Percentiles rank a stretch among this genome's conserved stretches.
These are phyloP conservation scores for Ctenoplectra terminalis DNA, from an alignment of 1,140 invertebrate genomes.

Conservation along the genomic window DNA sequence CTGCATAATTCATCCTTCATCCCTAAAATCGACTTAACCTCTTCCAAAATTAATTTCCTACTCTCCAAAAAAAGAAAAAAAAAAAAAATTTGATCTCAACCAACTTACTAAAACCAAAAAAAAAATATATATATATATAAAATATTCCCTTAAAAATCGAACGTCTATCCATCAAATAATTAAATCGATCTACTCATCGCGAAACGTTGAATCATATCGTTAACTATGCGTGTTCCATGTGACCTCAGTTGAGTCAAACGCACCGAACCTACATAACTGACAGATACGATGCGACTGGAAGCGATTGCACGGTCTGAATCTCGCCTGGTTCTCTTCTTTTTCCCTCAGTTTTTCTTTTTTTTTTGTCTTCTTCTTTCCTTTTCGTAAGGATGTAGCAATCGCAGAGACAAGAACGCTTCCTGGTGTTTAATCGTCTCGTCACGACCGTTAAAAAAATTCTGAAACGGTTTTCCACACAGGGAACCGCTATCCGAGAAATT, in stretches of 20 bases:
- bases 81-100: too few species aligned
- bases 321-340: background rate
- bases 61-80: too few species aligned
- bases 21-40: too few species aligned
- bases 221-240: background rate
- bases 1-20: too few species aligned
- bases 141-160: too few species aligned
- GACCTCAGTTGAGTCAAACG: conserved; percentile 28
- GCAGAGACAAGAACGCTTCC: background rate
- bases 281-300: background rate
- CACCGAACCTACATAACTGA: background rate
- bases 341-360: background rate
- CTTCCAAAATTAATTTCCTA: too few species aligned
- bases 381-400: background rate
- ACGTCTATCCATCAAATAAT: background rate
- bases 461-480: conserved; percentile 1
- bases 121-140: too few species aligned
- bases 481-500: conserved; percentile 31
- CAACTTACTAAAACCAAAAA: too few species aligned
- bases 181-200: background rate
- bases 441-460: background rate
- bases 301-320: background rate
- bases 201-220: conserved; percentile 6
- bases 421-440: background rate
- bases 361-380: background rate